Base-by-base conservation (phyloP, 2,113 vertebrate species). In the Cisticola juncidis region DNA sequence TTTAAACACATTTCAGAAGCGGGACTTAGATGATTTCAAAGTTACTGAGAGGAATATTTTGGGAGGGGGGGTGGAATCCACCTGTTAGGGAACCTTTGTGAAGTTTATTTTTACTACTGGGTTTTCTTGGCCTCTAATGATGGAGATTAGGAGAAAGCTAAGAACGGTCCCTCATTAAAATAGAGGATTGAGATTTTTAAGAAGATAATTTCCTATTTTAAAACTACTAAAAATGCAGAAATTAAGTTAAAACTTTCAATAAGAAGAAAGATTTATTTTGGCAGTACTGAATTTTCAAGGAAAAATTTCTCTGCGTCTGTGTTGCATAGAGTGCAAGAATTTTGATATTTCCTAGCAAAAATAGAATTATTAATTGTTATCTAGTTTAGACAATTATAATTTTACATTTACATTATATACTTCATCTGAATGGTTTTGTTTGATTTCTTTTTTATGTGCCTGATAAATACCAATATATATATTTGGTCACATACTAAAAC, bases 11-110 rank as follows among this genome's bases (percentile, higher is more conserved):
- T 61, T 76, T 48, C 31, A 56, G 25, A 36, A 48, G 68, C 3
- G 11, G 21, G 14, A 28, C 21, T 51, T 31, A 21, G 9, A 20
- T 45, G 36, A 28, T 85, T 74, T 79, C 7, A n/a, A 6, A 81
- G 64, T 36, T 61, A 33, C 20, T 31, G 44, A 25, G 20, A 81
- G 26, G 20, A 62, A 44, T 12, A 6, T 20, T 16, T 1, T 12
- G 16, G 23, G 9, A 2, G 2, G 28, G 4, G 3, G 5, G 6
- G 2, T 2, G 1, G 2, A 35, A 40, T 23, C 8, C 5, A n/a
- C 10, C 28, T 21, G 20, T 20, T 57, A 26, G 1, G 18, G 42
- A 42, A 23, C 58, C 1, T 0, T 29, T 35, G 13, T 71, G 40
- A 71, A 33, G 16, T 23, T 74, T 33, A 0, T 50, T 64, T 86